Evolutionary conservation across 2,113 vertebrate genomes (phyloP).

Genomic region (Oreochromis niloticus): DNA sequence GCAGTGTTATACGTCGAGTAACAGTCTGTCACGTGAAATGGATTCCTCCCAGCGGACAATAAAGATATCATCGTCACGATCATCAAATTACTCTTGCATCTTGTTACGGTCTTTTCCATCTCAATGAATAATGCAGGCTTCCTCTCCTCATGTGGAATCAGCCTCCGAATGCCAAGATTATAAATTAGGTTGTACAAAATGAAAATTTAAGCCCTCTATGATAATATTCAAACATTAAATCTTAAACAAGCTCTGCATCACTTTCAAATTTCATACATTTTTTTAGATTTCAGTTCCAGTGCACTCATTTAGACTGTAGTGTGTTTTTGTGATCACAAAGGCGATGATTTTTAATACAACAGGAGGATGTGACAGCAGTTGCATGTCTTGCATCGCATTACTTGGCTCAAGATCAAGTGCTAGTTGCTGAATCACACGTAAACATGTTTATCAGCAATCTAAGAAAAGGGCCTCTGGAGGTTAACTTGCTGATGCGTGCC

Average conservation of each 20-base stretch:
- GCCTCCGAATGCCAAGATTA: background rate
- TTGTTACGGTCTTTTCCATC: slow-evolving; percentile 5
- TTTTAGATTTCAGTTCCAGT: background rate
- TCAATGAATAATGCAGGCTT: slow-evolving; percentile 37
- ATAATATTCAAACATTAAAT: background rate
- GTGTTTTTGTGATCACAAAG: background rate
- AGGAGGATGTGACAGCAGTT: background rate
- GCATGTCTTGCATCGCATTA: background rate
- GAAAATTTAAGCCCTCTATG: background rate
- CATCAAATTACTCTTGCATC: slow-evolving; percentile 27
- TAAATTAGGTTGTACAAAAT: background rate
- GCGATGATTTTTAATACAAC: background rate
- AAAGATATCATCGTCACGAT: background rate
- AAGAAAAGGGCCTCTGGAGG: background rate
- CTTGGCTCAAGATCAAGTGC: background rate
- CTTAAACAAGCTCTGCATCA: background rate
- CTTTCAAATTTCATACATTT: background rate
- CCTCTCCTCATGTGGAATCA: background rate
- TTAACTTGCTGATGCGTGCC: slow-evolving; percentile 3
- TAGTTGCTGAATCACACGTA: slow-evolving; percentile 23
- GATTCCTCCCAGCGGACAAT: slow-evolving; percentile 1
- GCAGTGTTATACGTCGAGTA: background rate
- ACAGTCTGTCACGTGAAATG: background rate
- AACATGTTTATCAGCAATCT: slow-evolving; percentile 31
- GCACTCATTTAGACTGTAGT: background rate